Conservation (phyloP, 2,797 vertebrate genomes). For the Sebastes nivosus region DNA sequence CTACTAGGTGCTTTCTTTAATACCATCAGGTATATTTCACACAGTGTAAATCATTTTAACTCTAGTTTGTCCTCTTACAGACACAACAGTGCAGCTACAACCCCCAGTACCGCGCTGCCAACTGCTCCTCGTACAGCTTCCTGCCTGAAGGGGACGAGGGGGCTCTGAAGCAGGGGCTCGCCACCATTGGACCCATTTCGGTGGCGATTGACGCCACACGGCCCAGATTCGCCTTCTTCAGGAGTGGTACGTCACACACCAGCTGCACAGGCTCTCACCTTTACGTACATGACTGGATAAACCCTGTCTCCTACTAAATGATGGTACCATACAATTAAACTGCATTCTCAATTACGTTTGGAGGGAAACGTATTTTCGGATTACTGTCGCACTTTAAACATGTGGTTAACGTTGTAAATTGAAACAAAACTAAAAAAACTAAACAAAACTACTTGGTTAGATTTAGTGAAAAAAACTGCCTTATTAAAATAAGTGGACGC, state of each 20-base stretch:
- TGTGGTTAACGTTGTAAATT: too few relatives aligned
- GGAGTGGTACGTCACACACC: slow-evolving; percentile 73
- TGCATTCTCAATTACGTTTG: too few relatives aligned
- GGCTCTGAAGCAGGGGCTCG: slow-evolving; percentile 81
- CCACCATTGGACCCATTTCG: slow-evolving; percentile 87
- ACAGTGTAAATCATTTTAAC: not conserved
- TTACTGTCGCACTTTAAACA: too few relatives aligned
- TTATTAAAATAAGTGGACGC: too few relatives aligned
- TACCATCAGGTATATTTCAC: not conserved
- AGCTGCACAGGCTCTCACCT: not conserved
- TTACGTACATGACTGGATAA: not conserved
- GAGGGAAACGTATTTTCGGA: not conserved
- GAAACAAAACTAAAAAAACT: too few relatives aligned
- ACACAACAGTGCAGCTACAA: slow-evolving; percentile 81
- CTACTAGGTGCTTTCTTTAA: not conserved
- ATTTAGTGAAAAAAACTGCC: too few relatives aligned
- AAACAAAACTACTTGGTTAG: too few relatives aligned
- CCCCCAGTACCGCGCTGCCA: slow-evolving; percentile 78
- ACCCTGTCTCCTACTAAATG: not conserved
- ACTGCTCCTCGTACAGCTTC: slow-evolving; percentile 81
- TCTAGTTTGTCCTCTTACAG: slow-evolving; percentile 56
- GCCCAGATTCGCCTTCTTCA: slow-evolving; percentile 83
- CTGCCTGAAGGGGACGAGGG: slow-evolving; percentile 75
- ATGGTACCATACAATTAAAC: not conserved
- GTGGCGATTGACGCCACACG: slow-evolving; percentile 85